These are phyloP conservation scores for Gandaritis pyraliata DNA, from an alignment of 2,888 invertebrate genomes.

Conservation along the genomic window DNA sequence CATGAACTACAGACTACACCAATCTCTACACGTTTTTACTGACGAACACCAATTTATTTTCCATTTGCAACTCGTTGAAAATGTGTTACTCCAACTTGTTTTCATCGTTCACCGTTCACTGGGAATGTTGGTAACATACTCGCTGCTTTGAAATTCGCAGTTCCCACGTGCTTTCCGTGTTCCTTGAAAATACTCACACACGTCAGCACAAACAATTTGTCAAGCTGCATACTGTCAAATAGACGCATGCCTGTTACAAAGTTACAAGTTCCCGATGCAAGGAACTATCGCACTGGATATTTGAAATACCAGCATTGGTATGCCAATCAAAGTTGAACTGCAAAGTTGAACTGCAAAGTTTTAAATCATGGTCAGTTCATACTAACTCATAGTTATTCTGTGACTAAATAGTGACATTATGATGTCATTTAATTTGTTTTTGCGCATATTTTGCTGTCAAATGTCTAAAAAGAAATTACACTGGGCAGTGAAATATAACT, in stretches of 20 bases:
- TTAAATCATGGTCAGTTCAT: no score
- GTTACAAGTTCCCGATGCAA: conserved; percentile 43
- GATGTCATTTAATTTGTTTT: no score
- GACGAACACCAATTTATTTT: conserved; percentile 10
- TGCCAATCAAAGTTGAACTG: no score
- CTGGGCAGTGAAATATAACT: no score
- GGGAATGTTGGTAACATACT: conserved; percentile 21
- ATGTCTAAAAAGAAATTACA: no score
- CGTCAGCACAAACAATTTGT: conserved; percentile 49
- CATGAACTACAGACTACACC: no score
- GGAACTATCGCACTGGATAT: conserved; percentile 46
- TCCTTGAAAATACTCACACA: conserved; percentile 31
- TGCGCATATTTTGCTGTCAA: no score
- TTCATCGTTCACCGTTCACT: conserved; percentile 20
- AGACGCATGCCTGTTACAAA: conserved; percentile 45
- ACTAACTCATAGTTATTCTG: no score
- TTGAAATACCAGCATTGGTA: no score
- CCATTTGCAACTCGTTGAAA: conserved; percentile 28
- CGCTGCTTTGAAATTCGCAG: conserved; percentile 3
- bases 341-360: no score
- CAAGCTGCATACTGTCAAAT: conserved; percentile 37
- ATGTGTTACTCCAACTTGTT: conserved; percentile 27
- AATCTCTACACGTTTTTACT: no score
- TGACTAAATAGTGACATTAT: no score
- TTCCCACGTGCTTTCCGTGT: conserved; percentile 10